Evolutionary conservation across 2,888 invertebrate species (phyloP), one percentile per base, ranked within the genome.

Genomic region (Diploptera punctata): DNA sequence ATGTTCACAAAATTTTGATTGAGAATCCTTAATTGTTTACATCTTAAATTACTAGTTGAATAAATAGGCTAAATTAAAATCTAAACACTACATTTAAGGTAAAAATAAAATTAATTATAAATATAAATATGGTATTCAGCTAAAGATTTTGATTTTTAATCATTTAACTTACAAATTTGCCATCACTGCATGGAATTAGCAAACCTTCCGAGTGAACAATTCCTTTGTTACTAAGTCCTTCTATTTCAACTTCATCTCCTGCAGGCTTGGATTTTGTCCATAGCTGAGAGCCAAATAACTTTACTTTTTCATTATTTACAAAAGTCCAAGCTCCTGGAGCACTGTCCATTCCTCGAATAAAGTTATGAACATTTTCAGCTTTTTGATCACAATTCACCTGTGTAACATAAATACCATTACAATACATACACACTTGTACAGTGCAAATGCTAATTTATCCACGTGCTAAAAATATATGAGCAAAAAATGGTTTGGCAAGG

Each of bases 321-420:
- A 83, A 82, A 0, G 91, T 88, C 83, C 94, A 91, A 0, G 98
- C 98, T 0, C 98, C 98, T 0, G 98, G 98, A 0, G 96, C 94
- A 2, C 97, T 97, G 81, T 98, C 98, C 79, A 97, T 86, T 0
- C 95, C 98, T 21, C 98, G 87, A 76, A 99, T 93, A 81, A 97
- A 98, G 82, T 98, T 94, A 85, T 97, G 98, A 3, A 98, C 84
- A n/a, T 89, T 87, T 43, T 86, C 79, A 0, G 92, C 94, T 0
- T 90, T 82, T 81, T 91, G 90, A 0, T 86, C 85, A 85, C 92
- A 91, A 79, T 93, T 88, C 70, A 95, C 87, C 89, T 90, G 78
- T n/a, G n/a, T n/a, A n/a, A n/a, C n/a, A n/a, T n/a, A n/a, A n/a
- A n/a, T n/a, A n/a, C n/a, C n/a, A n/a, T n/a, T n/a, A n/a, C n/a